Evolutionary conservation across 2,888 invertebrate species (phyloP), one percentile per base, ranked within the genome.

Genomic region (Sussaba pulchella): DNA sequence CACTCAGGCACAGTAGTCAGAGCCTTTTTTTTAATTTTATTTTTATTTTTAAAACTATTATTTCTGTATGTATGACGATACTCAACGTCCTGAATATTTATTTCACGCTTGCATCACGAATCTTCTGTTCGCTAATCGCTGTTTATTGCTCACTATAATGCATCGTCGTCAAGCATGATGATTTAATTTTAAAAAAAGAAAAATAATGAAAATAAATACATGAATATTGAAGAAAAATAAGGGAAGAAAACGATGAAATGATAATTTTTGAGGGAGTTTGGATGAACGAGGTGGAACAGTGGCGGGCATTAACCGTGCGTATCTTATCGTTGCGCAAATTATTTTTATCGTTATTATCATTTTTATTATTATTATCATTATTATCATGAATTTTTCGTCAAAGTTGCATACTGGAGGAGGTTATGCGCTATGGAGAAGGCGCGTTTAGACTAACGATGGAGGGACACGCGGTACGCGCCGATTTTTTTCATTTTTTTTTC

Each of bases 111-210:
- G 19, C 76, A 24, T 71, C 61, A 61, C 59, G 59, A 63, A 66
- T 76, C 39, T 80, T 71, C 39, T 59, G 59, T 59, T 80, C 80
- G 71, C n/a, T 14, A 36, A 63, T 66, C 61, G 70, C 66, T 43
- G 67, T 63, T 67, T 8, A 76, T 76, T 73, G 80, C 80, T 80
- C 80, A 80, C 80, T 80, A 80, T 80, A 80, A 80, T 80, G 80
- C 76, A 72, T 64, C 72, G 76, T 80, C 63, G 75, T 75, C 75
- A n/a, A 10, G 26, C 31, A 72, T 64, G 67, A 61, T 67, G 14
- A 47, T 57, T 47, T 14, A 54, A 12, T 21, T 41, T 24, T 45
- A 63, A n/a, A 36, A 31, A 39, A 59, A 47, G n/a, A 36, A 50
- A 54, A 26, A 26, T 21, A 31, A 14, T 19, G 63, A 57, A 6